Evolutionary conservation across 2,888 invertebrate genomes (phyloP), one percentile per base, ranked within the genome.

Genomic region (Stictocephala bisonia): DNA sequence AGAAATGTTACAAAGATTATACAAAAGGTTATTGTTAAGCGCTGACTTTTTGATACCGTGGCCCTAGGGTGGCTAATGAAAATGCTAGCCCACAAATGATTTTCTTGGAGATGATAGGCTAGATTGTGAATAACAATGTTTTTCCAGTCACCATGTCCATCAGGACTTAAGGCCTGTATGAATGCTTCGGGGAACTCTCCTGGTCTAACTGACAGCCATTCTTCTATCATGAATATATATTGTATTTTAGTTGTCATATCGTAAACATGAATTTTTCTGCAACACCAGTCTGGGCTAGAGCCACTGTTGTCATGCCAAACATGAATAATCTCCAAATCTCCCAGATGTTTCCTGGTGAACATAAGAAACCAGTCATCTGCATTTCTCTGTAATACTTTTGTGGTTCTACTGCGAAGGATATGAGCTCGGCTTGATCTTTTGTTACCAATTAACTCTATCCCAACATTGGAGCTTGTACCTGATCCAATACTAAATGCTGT

Each of bases 391-490:
- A 75, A 60, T 11, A 69, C 67, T n/a, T 35, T 71, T 40, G 72
- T 44, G 4, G 72, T 15, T 20, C 20, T 29, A 35, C 71, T 74
- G 31, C 70, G 35, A 11, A 79, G 71, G 48, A 76, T 72, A 72
- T 79, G 79, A 2, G 69, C 51, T 22, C 70, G 44, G 60, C 71
- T 71, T 58, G 26, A 29, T 22, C 20, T 11, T n/a, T 60, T 26
- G 50, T n/a, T 24, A 26, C 80, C 80, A 13, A 72, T 40, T 6
- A 80, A 18, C 64, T 74, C 68, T 15, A 80, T 75, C 4, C 78
- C 78, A 4, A 80, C 78, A 70, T 79, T 78, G 7, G 80, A 75
- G 1, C 78, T 75, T 13, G 80, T 80, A 29, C 79, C 79, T 18
- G 80, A 75, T 60, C 68, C 68, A 11, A 74, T 15, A 18, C 69